Percentiles rank a stretch among this genome's conserved stretches.
phyloP scores from a whole-genome alignment of 2,888 invertebrate genomes.

The Dermolepida albohirtum region DNA sequence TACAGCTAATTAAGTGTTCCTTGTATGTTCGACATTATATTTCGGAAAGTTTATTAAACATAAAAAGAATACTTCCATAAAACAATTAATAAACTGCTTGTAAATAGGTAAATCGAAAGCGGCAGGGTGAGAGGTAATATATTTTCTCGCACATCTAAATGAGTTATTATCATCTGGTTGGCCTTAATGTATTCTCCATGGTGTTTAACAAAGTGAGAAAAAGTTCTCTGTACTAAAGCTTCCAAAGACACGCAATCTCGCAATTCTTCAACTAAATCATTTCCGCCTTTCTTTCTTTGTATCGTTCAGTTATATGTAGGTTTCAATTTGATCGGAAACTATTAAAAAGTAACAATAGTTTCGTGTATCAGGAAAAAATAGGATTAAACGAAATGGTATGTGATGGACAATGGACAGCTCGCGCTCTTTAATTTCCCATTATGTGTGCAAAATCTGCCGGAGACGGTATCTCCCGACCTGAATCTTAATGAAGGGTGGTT shows the following conservation, averaged over 20 bases:
- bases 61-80: too few relatives aligned
- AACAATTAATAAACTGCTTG: too few relatives aligned
- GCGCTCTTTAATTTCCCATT: conserved; percentile 36
- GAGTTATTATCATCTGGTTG: conserved; percentile 24
- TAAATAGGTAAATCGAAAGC: too few relatives aligned
- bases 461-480: conserved; percentile 36
- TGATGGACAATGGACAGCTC: conserved; percentile 13
- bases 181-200: conserved; percentile 21
- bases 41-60: too few relatives aligned
- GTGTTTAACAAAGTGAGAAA: conserved; percentile 31
- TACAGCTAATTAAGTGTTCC: too few relatives aligned
- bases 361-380: neutral
- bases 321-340: conserved; percentile 8
- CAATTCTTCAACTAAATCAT: conserved; percentile 11
- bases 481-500: conserved; percentile 42
- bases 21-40: too few relatives aligned
- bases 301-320: neutral
- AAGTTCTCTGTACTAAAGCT: conserved; percentile 7
- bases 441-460: conserved; percentile 34
- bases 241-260: conserved; percentile 11
- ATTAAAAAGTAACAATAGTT: conserved; percentile 1
- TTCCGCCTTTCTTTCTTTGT: conserved; percentile 37
- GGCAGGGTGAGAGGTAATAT: too few relatives aligned
- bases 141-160: conserved; percentile 7
- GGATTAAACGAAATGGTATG: neutral